Evolutionary conservation across 1,140 invertebrate genomes (phyloP).

Genomic region (Battus philenor): DNA sequence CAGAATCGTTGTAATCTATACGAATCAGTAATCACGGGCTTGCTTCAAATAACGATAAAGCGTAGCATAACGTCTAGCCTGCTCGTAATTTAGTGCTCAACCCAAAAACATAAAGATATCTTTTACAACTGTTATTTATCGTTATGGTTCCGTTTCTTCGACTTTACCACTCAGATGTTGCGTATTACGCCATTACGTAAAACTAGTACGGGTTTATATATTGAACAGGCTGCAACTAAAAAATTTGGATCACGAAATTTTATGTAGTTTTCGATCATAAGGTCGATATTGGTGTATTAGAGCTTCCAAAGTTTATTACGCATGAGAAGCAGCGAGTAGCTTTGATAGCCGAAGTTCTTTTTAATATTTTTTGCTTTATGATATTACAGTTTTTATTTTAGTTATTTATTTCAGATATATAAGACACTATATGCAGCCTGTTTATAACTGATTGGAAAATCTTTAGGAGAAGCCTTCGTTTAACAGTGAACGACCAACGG

Average conservation of each 20-base stretch:
- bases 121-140: constrained; percentile 16
- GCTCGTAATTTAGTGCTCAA: constrained; percentile 7
- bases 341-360: too few species aligned
- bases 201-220: background rate
- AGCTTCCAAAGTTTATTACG: background rate
- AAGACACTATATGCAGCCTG: too few species aligned
- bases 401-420: too few species aligned
- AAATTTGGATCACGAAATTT: too few species aligned
- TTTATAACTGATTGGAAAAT: too few species aligned
- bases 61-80: constrained; percentile 1
- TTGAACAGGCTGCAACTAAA: background rate
- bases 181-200: constrained; percentile 1
- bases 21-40: background rate
- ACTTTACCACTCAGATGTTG: constrained; percentile 12
- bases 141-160: constrained; percentile 13
- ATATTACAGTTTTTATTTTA: too few species aligned
- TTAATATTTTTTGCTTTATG: too few species aligned
- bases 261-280: constrained; percentile 3
- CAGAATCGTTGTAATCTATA: background rate
- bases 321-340: too few species aligned
- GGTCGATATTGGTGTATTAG: background rate
- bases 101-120: constrained; percentile 17
- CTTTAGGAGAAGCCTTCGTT: too few species aligned
- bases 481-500: too few species aligned
- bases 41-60: constrained; percentile 7